Conservation (phyloP, 2,113 vertebrate genomes). For the Cromileptes altivelis region DNA sequence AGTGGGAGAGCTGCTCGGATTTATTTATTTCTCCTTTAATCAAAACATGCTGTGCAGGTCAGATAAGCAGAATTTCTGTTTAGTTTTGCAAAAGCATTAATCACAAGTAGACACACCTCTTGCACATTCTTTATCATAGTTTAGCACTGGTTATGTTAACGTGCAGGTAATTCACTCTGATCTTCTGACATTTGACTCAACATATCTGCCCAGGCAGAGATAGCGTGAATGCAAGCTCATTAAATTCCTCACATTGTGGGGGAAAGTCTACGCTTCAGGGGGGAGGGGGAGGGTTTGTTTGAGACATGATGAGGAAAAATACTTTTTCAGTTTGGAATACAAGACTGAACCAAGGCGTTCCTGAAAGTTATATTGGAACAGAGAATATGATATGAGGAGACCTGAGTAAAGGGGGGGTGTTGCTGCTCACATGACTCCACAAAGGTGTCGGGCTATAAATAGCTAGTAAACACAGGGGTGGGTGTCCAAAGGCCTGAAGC, state of each 20-base stretch:
- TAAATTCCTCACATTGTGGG: conserved; percentile 78
- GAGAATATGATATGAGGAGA: conserved; percentile 44
- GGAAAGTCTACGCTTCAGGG: conserved; percentile 55
- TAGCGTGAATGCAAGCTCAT: conserved; percentile 74
- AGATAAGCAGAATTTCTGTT: not conserved
- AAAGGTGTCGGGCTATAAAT: conserved; percentile 78
- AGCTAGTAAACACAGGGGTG: conserved; percentile 60
- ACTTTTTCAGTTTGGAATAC: conserved; percentile 19
- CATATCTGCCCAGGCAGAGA: conserved; percentile 56
- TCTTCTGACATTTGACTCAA: conserved; percentile 57
- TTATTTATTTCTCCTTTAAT: not conserved
- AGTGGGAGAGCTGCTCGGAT: not conserved
- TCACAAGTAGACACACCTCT: not conserved
- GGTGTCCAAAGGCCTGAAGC: conserved; percentile 35
- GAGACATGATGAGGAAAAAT: conserved; percentile 36
- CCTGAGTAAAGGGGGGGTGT: conserved; percentile 26
- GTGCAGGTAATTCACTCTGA: conserved; percentile 16
- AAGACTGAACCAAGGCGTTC: conserved; percentile 33
- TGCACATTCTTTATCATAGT: not conserved
- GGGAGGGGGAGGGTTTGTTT: conserved; percentile 48
- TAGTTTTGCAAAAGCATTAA: not conserved
- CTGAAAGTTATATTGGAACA: conserved; percentile 27
- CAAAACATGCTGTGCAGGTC: not conserved
- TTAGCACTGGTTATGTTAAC: not conserved
- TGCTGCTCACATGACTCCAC: conserved; percentile 38